These are phyloP conservation scores for Mesorhabditis spiculigera DNA, from an alignment of 2,888 invertebrate genomes.

Conservation along the genomic window DNA sequence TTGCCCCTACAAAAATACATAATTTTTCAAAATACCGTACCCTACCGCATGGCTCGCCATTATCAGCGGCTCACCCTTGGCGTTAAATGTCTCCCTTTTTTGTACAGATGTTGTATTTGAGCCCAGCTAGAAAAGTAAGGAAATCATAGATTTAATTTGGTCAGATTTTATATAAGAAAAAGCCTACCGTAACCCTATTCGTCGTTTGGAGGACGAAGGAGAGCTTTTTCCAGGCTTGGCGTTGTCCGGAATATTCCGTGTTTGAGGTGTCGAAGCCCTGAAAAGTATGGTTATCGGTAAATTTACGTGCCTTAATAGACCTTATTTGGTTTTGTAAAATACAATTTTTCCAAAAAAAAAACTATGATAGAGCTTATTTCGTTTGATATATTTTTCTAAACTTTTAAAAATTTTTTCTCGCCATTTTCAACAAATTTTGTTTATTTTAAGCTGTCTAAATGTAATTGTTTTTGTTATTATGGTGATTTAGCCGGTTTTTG, in stretches of 20 bases:
- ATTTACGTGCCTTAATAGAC: too few relatives aligned
- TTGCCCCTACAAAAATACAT: neutral
- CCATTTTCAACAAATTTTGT: too few relatives aligned
- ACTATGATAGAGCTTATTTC: too few relatives aligned
- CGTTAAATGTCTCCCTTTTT: neutral
- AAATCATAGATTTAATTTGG: neutral
- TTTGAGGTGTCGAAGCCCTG: slow-evolving; percentile 57
- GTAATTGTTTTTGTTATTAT: too few relatives aligned
- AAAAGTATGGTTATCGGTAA: slow-evolving; percentile 7
- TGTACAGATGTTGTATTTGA: neutral
- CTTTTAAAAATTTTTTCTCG: too few relatives aligned
- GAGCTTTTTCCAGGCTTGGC: slow-evolving; percentile 46
- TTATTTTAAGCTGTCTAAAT: too few relatives aligned
- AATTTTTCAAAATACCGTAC: neutral
- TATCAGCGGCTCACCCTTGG: neutral
- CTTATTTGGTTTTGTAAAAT: too few relatives aligned
- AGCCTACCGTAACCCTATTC: neutral
- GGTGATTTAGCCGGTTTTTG: too few relatives aligned
- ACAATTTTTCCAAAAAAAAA: too few relatives aligned
- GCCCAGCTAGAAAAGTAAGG: neutral
- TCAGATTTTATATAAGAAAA: neutral
- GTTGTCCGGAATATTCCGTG: slow-evolving; percentile 43
- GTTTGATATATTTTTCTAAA: too few relatives aligned
- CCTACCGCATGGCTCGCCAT: neutral
- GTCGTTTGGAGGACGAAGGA: neutral